A percentile compares a stretch with the other conserved stretches of the same genome.
Conservation (phyloP, 2,888 invertebrate species). For the Bibio marci region DNA sequence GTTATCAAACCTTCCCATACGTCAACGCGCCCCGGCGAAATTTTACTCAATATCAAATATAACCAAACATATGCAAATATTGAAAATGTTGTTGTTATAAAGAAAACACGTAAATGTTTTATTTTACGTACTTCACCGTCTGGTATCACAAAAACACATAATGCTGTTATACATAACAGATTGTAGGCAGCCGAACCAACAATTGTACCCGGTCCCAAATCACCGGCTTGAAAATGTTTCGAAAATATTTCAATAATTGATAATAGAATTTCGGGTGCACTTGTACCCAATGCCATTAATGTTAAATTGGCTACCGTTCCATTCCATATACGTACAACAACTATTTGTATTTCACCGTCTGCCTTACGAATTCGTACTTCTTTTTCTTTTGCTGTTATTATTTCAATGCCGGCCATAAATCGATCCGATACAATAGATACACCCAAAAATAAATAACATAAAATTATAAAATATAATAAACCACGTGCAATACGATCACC, state of each 20-base stretch:
- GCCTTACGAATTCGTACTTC: constrained; percentile 82
- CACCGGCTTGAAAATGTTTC: constrained; percentile 88
- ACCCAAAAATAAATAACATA: constrained; percentile 94
- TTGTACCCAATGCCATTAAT: constrained; percentile 95
- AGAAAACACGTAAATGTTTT: constrained; percentile 91
- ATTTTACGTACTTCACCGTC: constrained; percentile 82
- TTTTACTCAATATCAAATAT: constrained; percentile 79
- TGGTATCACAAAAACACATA: constrained; percentile 86
- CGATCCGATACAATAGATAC: constrained; percentile 97
- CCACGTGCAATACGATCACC: constrained; percentile 74
- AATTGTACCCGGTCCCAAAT: constrained; percentile 94
- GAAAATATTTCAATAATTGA: constrained; percentile 97
- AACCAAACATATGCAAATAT: constrained; percentile 98
- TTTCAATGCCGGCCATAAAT: constrained; percentile 99
- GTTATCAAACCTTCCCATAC: constrained; percentile 98
- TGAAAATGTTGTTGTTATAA: constrained; percentile 95
- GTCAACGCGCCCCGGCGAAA: constrained; percentile 73
- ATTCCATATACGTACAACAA: constrained; percentile 95
- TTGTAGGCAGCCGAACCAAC: constrained; percentile 99
- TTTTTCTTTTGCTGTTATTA: constrained; percentile 94
- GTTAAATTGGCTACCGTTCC: constrained; percentile 98
- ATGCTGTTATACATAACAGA: constrained; percentile 90
- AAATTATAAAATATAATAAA: constrained; percentile 68
- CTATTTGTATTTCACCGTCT: constrained; percentile 71
- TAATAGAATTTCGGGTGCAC: constrained; percentile 93